phyloP scores from a whole-genome alignment of 2,113 vertebrate genomes.

The Edolisoma coerulescens region DNA sequence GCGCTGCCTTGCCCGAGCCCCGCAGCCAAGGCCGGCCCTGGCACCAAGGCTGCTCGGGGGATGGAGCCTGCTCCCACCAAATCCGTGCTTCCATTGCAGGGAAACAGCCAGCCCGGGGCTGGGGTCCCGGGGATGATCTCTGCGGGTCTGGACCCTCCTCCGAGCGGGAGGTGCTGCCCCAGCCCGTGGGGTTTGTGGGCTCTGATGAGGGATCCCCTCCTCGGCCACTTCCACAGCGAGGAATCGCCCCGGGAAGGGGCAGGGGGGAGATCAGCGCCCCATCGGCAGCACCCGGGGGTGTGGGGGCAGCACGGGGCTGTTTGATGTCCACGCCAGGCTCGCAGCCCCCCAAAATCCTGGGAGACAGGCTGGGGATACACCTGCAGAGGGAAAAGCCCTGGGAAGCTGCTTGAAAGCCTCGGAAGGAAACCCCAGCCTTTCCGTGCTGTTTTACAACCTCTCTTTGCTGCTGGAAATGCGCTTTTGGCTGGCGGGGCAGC shows the following conservation, averaged over 20 bases:
- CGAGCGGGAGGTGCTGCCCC: rapidly evolving
- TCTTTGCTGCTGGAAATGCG: rapidly evolving
- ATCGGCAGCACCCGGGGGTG: rapidly evolving
- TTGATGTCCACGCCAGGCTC: rapidly evolving
- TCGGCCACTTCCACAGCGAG: rapidly evolving
- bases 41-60: neutral
- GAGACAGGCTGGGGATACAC: neutral
- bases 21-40: neutral
- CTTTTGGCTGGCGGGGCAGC: neutral
- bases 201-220: rapidly evolving
- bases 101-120: rapidly evolving
- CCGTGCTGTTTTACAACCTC: rapidly evolving
- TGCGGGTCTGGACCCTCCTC: rapidly evolving
- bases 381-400: neutral
- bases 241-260: neutral
- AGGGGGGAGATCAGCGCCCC: neutral
- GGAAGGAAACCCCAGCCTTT: neutral
- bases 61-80: neutral
- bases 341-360: rapidly evolving
- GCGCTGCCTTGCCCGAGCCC: neutral
- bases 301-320: rapidly evolving
- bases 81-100: rapidly evolving
- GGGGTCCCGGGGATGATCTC: neutral
- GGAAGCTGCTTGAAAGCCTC: neutral
- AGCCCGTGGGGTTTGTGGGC: rapidly evolving